A percentile compares a stretch with the other conserved stretches of the same genome.
Conservation (phyloP, 2,113 vertebrate genomes). For the Pelusios castaneus region DNA sequence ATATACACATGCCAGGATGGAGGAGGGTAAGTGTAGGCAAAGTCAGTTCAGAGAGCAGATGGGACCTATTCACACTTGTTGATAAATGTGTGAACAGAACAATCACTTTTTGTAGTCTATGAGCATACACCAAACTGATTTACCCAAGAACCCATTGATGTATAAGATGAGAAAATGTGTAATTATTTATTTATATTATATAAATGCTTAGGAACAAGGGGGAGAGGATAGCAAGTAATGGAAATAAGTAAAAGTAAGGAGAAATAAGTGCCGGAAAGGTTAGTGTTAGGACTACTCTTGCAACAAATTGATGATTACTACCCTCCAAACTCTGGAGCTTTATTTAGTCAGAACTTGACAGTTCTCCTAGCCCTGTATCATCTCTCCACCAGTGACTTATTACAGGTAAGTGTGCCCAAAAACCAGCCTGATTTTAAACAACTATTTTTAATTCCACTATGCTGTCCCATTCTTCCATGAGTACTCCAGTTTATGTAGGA, state of each 20-base stretch:
- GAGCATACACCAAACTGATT: background rate
- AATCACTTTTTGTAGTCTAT: too few relatives aligned
- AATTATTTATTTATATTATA: background rate
- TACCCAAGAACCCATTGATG: background rate
- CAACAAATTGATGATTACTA: constrained; percentile 8
- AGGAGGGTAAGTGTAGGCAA: too few relatives aligned
- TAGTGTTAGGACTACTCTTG: background rate
- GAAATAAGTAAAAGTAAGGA: too few relatives aligned
- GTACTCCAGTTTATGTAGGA: background rate
- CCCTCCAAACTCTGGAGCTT: constrained; percentile 30
- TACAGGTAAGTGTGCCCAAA: constrained; percentile 17
- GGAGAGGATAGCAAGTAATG: background rate
- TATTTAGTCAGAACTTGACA: constrained; percentile 29
- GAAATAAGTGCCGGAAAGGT: background rate
- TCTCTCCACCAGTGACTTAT: constrained; percentile 1
- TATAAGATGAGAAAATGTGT: background rate
- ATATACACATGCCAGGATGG: too few relatives aligned
- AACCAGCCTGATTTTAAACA: constrained; percentile 35
- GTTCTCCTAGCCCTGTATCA: background rate
- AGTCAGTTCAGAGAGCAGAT: too few relatives aligned
- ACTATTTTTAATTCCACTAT: background rate
- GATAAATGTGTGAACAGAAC: too few relatives aligned
- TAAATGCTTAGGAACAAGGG: background rate
- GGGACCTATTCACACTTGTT: too few relatives aligned
- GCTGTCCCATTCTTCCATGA: background rate